These are phyloP conservation scores for Tragulus kanchil DNA, from an alignment of 2,113 vertebrate genomes.

Conservation along the genomic window DNA sequence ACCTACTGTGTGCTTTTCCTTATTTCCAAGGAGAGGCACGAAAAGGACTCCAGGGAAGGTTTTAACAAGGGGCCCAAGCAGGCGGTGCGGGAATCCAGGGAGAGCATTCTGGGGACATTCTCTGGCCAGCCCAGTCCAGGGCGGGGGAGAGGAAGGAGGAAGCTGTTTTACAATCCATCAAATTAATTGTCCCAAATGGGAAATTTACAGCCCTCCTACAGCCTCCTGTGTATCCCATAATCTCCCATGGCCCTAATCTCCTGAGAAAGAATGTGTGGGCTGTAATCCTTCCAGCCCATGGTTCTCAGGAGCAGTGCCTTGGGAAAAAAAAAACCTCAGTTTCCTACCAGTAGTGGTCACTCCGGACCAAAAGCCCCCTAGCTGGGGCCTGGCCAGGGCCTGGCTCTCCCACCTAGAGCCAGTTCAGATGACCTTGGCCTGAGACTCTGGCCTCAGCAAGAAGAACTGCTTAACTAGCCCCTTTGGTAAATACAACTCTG, in stretches of 20 bases:
- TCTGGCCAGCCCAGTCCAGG: background rate
- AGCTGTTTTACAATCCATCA: constrained; percentile 76
- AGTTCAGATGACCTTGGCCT: constrained; percentile 35
- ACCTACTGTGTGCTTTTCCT: constrained; percentile 44
- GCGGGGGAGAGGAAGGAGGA: constrained; percentile 28
- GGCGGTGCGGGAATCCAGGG: background rate
- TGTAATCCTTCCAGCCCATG: constrained; percentile 58
- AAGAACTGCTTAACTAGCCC: constrained; percentile 71
- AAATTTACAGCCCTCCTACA: constrained; percentile 71
- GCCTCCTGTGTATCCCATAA: constrained; percentile 62
- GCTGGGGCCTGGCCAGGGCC: background rate
- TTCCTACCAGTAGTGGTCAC: background rate
- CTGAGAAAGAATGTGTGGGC: constrained; percentile 71
- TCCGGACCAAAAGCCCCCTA: background rate
- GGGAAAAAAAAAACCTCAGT: background rate
- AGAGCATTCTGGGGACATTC: background rate
- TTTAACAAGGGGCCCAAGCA: background rate
- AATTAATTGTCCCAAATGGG: constrained; percentile 81
- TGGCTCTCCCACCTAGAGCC: background rate
- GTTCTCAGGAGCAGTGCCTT: constrained; percentile 23
- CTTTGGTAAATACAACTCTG: constrained; percentile 73
- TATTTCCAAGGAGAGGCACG: background rate
- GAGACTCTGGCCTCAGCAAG: constrained; percentile 32
- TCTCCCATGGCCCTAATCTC: constrained; percentile 70
- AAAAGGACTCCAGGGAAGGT: background rate